Percentiles rank a stretch among this genome's conserved stretches.
phyloP scores from a whole-genome alignment of 2,888 invertebrate species.

The Parnassius smintheus region DNA sequence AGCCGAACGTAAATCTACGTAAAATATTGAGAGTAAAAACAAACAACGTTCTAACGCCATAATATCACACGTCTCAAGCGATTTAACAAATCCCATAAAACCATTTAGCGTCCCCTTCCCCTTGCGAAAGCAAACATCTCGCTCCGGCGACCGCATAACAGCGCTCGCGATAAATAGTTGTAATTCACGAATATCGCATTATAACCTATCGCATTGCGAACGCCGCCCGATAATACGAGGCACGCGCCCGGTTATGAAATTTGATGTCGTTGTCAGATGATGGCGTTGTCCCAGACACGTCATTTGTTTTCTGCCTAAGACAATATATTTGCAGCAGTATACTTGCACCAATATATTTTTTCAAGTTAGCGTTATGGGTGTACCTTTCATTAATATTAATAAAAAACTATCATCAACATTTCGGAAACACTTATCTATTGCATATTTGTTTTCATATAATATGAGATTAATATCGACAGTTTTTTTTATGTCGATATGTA shows the following conservation, averaged over 20 bases:
- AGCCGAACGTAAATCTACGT: neutral
- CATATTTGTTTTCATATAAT: too few species aligned
- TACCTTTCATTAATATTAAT: too few species aligned
- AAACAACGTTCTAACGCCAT: slow-evolving; percentile 41
- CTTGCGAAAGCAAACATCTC: slow-evolving; percentile 46
- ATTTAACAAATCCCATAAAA: slow-evolving; percentile 63
- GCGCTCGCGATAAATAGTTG: slow-evolving; percentile 69
- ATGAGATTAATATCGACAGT: too few species aligned
- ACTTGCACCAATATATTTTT: too few species aligned
- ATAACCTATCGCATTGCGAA: slow-evolving; percentile 50
- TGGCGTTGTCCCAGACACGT: slow-evolving; percentile 36
- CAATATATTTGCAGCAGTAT: neutral
- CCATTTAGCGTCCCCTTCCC: slow-evolving; percentile 36
- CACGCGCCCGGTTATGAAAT: slow-evolving; percentile 75
- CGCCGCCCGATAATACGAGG: slow-evolving; percentile 70
- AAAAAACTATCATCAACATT: too few species aligned
- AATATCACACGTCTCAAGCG: slow-evolving; percentile 43
- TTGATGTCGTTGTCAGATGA: slow-evolving; percentile 50
- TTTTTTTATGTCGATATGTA: too few species aligned
- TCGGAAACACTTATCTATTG: too few species aligned
- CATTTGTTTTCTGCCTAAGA: slow-evolving; percentile 2
- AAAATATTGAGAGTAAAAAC: slow-evolving; percentile 32
- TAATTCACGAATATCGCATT: slow-evolving; percentile 70
- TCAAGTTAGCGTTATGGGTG: too few species aligned
- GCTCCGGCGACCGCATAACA: slow-evolving; percentile 54